A percentile compares a stretch with the other conserved stretches of the same genome.
Conservation (phyloP, 2,797 vertebrate species). For the Poeciliopsis infans region DNA sequence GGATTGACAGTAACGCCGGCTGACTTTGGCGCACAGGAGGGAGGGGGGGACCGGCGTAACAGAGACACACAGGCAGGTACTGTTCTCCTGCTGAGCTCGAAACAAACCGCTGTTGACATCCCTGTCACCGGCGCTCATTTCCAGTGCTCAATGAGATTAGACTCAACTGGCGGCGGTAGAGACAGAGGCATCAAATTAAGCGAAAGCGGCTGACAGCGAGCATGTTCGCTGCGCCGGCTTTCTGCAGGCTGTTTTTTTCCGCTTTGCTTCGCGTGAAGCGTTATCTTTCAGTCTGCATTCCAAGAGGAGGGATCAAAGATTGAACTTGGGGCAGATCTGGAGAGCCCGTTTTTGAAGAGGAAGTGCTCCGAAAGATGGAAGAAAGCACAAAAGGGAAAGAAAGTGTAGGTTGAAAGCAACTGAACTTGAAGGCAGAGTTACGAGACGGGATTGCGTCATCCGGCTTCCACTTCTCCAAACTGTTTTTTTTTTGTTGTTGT, state of each 20-base stretch:
- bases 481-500: constrained; percentile 42
- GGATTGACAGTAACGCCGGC: constrained; percentile 75
- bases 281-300: constrained; percentile 73
- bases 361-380: constrained; percentile 28
- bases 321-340: constrained; percentile 61
- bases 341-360: constrained; percentile 63
- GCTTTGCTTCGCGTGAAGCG: constrained; percentile 73
- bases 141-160: constrained; percentile 76
- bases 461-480: constrained; percentile 47
- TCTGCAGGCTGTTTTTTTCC: constrained; percentile 76
- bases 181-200: constrained; percentile 79
- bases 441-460: constrained; percentile 51
- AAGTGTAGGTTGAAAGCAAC: constrained; percentile 44
- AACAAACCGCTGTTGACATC: constrained; percentile 84
- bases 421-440: constrained; percentile 44
- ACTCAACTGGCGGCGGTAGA: constrained; percentile 71
- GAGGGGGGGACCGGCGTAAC: constrained; percentile 68
- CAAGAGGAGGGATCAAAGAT: constrained; percentile 75
- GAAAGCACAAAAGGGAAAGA: neutral
- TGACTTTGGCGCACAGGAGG: constrained; percentile 67
- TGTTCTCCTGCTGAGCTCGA: constrained; percentile 77
- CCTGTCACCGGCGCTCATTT: constrained; percentile 82
- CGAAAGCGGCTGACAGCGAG: constrained; percentile 76
- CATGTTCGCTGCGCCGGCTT: constrained; percentile 71
- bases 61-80: constrained; percentile 81